phyloP scores from a whole-genome alignment of 2,888 invertebrate species.

The Pogonocherus hispidulus region DNA sequence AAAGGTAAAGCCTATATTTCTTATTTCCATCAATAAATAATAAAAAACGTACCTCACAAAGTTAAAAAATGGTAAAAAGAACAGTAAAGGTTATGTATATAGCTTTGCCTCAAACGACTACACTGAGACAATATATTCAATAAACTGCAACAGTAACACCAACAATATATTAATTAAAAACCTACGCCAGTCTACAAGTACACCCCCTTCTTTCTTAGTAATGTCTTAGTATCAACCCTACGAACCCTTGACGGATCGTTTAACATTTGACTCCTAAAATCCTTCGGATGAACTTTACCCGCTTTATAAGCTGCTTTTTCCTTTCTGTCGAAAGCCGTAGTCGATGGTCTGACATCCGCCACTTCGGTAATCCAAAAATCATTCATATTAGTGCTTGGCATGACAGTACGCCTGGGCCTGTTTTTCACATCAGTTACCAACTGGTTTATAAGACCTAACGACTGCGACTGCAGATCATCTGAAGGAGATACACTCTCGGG shows the following conservation, averaged over 20 bases:
- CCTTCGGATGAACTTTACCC: constrained; percentile 57
- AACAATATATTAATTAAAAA: no score
- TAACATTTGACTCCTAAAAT: constrained; percentile 62
- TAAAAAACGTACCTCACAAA: no score
- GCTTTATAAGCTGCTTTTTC: constrained; percentile 40
- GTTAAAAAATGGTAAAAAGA: no score
- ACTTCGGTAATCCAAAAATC: constrained; percentile 43
- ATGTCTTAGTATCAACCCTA: constrained; percentile 54
- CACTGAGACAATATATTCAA: no score
- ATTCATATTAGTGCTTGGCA: constrained; percentile 39
- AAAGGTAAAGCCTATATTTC: no score
- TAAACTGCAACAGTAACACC: no score
- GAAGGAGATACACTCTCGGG: not conserved
- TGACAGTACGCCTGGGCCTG: constrained; percentile 47
- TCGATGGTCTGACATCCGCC: constrained; percentile 51
- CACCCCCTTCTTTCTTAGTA: constrained; percentile 55
- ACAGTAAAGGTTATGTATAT: no score
- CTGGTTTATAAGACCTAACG: constrained; percentile 49
- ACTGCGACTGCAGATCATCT: constrained; percentile 32
- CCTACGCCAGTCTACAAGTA: constrained; percentile 6
- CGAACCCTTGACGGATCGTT: constrained; percentile 56
- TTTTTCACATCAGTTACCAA: constrained; percentile 52
- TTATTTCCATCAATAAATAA: no score
- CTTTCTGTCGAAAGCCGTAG: constrained; percentile 38
- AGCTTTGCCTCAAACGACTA: no score